Conservation (phyloP, 2,113 vertebrate genomes). For the Tiliqua scincoides region DNA sequence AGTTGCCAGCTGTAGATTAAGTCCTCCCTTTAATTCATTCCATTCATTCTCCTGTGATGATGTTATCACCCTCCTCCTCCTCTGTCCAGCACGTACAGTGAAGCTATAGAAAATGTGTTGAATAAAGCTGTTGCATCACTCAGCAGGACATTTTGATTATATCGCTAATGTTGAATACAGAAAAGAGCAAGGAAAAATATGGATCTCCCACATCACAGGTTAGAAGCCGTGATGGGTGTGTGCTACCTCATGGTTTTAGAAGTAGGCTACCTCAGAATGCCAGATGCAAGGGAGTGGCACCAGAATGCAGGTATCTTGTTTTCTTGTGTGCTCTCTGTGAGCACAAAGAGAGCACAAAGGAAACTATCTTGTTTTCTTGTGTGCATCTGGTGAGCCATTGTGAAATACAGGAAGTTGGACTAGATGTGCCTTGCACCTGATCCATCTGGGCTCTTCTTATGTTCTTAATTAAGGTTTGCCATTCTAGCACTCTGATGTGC, state of each 20-base stretch:
- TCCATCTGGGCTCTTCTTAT: too few species aligned
- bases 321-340: too few species aligned
- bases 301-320: too few species aligned
- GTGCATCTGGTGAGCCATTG: too few species aligned
- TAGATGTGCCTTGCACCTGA: too few species aligned
- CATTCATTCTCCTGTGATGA: background rate
- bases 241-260: too few species aligned
- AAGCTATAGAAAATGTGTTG: conserved; percentile 1
- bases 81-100: fast-evolving
- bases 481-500: background rate
- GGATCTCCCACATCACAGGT: background rate
- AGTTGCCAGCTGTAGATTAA: background rate
- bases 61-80: background rate
- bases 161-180: fast-evolving
- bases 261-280: too few species aligned
- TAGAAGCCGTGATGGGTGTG: too few species aligned
- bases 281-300: too few species aligned
- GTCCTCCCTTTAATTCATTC: background rate
- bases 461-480: background rate
- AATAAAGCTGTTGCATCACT: background rate
- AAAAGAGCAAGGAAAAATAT: background rate
- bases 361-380: too few species aligned
- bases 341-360: too few species aligned
- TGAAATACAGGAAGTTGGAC: too few species aligned
- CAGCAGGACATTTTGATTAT: background rate